A percentile compares a stretch with the other conserved stretches of the same genome.
These are phyloP conservation scores for Hycleus phaleratus DNA, from an alignment of 1,140 invertebrate species.

Conservation along the genomic window DNA sequence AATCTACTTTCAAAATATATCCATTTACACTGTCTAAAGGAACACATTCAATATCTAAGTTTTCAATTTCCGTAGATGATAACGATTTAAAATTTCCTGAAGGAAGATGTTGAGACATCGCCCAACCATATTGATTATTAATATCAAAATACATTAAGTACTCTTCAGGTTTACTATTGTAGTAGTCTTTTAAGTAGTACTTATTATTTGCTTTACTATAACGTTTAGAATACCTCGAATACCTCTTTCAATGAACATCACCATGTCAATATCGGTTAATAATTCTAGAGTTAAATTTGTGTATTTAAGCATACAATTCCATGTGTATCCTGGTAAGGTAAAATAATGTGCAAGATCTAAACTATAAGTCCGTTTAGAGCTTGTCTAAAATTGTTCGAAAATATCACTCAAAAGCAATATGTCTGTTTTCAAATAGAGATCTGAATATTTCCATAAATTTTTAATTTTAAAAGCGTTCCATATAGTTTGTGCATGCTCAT, in stretches of 20 bases:
- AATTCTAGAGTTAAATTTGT: slow-evolving; percentile 43
- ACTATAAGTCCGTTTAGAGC: slow-evolving; percentile 30
- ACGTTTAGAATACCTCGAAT: slow-evolving; percentile 20
- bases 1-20: slow-evolving; percentile 42
- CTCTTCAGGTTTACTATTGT: neutral
- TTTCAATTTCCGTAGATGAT: slow-evolving; percentile 24
- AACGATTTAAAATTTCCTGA: slow-evolving; percentile 42
- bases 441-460: slow-evolving; percentile 40
- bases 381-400: slow-evolving; percentile 44
- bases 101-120: slow-evolving; percentile 43
- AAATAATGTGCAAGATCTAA: slow-evolving; percentile 38
- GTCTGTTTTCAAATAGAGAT: slow-evolving; percentile 42
- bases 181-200: slow-evolving; percentile 12
- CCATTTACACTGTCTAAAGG: slow-evolving; percentile 37
- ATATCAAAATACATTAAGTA: slow-evolving; percentile 43
- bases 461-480: slow-evolving; percentile 41
- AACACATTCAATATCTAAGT: slow-evolving; percentile 31
- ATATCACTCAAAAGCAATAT: slow-evolving; percentile 41
- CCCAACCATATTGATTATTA: slow-evolving; percentile 49
- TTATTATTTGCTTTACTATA: slow-evolving; percentile 19
- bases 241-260: slow-evolving; percentile 31
- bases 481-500: slow-evolving; percentile 40
- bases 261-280: slow-evolving; percentile 35
- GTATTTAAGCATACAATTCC: slow-evolving; percentile 40
- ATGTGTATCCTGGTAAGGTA: slow-evolving; percentile 38